A percentile compares a stretch with the other conserved stretches of the same genome.
These are phyloP conservation scores for Passer domesticus DNA, from an alignment of 2,113 vertebrate genomes.

Conservation along the genomic window DNA sequence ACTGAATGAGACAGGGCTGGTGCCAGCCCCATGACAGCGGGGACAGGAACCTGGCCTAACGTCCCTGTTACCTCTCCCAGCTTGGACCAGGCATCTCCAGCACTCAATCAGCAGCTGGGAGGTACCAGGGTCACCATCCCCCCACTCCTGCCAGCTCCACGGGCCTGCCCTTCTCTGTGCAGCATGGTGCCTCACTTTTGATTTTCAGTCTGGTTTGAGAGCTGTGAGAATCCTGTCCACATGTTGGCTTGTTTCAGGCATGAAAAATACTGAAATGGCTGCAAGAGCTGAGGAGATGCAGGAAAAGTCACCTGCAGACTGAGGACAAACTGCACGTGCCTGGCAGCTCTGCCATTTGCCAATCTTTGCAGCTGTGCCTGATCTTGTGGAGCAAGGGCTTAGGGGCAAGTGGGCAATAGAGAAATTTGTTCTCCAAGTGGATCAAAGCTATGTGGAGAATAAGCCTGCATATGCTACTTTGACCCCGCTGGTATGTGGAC, in stretches of 20 bases:
- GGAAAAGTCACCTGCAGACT: neutral
- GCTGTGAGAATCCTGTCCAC: neutral
- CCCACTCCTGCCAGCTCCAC: neutral
- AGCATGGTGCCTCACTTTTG: neutral
- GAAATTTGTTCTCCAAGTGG: neutral
- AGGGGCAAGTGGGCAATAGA: neutral
- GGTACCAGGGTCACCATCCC: neutral
- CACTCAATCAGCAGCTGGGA: neutral
- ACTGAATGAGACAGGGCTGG: neutral
- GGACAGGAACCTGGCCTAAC: neutral
- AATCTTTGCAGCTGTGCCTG: neutral
- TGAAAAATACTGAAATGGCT: neutral
- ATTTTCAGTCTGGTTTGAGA: neutral
- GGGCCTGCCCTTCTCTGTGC: neutral
- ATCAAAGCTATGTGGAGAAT: neutral
- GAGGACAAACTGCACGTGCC: neutral
- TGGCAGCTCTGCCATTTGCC: neutral
- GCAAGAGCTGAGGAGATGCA: neutral
- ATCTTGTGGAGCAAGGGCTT: neutral
- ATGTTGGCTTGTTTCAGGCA: neutral
- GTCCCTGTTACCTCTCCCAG: neutral
- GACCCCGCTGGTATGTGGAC: neutral
- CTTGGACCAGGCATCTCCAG: neutral
- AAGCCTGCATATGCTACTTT: neutral
- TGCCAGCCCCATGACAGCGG: accelerated